A percentile compares a stretch with the other conserved stretches of the same genome.
These are phyloP conservation scores for Cryptops parisi DNA, from an alignment of 2,888 invertebrate genomes.

Conservation along the genomic window DNA sequence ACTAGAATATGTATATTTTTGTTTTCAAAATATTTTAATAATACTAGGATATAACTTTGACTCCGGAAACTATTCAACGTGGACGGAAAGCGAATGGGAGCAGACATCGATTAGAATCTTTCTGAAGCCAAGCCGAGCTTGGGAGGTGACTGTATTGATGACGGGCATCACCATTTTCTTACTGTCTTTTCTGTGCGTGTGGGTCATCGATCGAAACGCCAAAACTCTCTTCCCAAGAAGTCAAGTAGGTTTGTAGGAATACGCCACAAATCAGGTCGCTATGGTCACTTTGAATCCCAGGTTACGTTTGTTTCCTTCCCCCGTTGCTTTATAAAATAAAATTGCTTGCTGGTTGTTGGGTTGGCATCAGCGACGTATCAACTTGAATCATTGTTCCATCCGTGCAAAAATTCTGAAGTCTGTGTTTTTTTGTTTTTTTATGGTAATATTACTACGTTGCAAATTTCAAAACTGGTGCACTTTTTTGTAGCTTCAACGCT, in stretches of 20 bases:
- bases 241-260: conserved; percentile 6
- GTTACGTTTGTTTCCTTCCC: not conserved
- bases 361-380: no score
- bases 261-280: conserved; percentile 8
- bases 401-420: no score
- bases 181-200: conserved; percentile 38
- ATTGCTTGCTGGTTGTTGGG: no score
- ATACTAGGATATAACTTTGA: conserved; percentile 57
- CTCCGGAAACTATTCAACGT: conserved; percentile 59
- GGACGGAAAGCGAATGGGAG: conserved; percentile 75
- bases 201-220: conserved; percentile 22
- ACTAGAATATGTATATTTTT: no score
- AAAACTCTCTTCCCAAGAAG: conserved; percentile 22
- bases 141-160: conserved; percentile 41
- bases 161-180: conserved; percentile 39
- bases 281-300: conserved; percentile 8
- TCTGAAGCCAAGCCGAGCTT: conserved; percentile 46
- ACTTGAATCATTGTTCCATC: no score
- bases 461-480: no score
- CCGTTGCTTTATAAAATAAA: no score
- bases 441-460: no score
- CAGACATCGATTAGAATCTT: conserved; percentile 60
- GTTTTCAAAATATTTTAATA: no score
- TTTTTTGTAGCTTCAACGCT: no score
- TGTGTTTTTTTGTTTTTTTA: no score